Base-by-base conservation (phyloP, 2,113 vertebrate genomes). In the Phyllopteryx taeniolatus region DNA sequence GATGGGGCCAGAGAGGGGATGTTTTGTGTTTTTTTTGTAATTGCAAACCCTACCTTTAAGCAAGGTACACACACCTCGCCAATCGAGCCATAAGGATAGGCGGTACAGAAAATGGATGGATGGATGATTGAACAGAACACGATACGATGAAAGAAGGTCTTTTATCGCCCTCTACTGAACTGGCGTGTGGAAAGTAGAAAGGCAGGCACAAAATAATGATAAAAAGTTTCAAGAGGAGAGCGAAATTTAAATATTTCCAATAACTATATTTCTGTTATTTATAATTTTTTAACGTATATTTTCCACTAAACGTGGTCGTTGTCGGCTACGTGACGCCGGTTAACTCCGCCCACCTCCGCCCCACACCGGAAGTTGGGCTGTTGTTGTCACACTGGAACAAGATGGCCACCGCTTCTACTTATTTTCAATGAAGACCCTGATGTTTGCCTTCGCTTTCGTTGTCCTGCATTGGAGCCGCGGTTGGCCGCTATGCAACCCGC, bases 361-460 rank as follows among this genome's bases (percentile, higher is more conserved):
- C 71, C 81, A 85, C 82, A 92, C 88, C 92, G 93, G 93, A 94
- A 93, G 91, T 91, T 87, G 83, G 85, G 91, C 88, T 93, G 91
- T 93, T 94, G 93, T 93, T 94, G 92, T 93, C 90, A 92, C 92
- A 93, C 93, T 93, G 92, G 91, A 92, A 91, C 88, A 93, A 94
- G 90, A 93, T 93, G 92, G 93, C 93, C 90, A 92, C 91, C 83
- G 86, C 85, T 87, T 81, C 85, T 90, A 93, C 90, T 92, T 93
- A 92, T 91, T 90, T 88, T 92, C 87, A 92, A 90, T 92, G 91
- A 93, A 92, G 86, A 87, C 86, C 86, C 89, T 72, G 89, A 87
- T 91, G 89, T 88, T 88, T 89, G 86, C 72, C 79, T 89, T 85
- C 85, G 75, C 83, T 88, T 88, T 86, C 71, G 81, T 81, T 82